Evolutionary conservation across 1,140 invertebrate species (phyloP).

Genomic region (Bombus pascuorum): DNA sequence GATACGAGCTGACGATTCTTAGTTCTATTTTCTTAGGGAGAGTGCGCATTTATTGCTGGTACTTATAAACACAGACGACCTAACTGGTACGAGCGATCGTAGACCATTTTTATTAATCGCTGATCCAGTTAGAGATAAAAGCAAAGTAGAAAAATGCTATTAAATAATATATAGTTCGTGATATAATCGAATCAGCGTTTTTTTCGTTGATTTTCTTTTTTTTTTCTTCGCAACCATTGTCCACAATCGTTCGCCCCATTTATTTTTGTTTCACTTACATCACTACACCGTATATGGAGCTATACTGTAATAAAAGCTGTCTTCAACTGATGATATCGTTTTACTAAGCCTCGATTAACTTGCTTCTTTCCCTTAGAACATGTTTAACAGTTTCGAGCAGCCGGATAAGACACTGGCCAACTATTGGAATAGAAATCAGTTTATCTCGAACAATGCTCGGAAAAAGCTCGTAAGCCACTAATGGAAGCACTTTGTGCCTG

Average conservation of each 20-base stretch:
- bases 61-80: conserved; percentile 36
- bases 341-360: conserved; percentile 52
- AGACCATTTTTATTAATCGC: neutral
- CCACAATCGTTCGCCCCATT: conserved; percentile 24
- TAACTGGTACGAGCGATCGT: conserved; percentile 32
- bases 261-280: conserved; percentile 22
- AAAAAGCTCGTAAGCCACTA: conserved; percentile 56
- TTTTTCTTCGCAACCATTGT: neutral
- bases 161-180: neutral
- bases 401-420: neutral
- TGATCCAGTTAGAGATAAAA: neutral
- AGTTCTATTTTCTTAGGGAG: conserved; percentile 11
- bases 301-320: conserved; percentile 69
- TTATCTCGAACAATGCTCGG: conserved; percentile 17
- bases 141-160: neutral
- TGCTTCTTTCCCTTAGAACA: conserved; percentile 10
- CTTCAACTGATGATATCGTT: conserved; percentile 73
- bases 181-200: neutral
- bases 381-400: conserved; percentile 6
- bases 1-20: conserved; percentile 39
- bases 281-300: conserved; percentile 65
- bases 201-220: neutral
- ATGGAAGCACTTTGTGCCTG: conserved; percentile 68
- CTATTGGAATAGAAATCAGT: conserved; percentile 31
- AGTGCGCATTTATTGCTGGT: conserved; percentile 58